A percentile compares a stretch with the other conserved stretches of the same genome.
These are phyloP conservation scores for Metopia argyrocephala DNA, from an alignment of 2,888 invertebrate genomes.

Conservation along the genomic window DNA sequence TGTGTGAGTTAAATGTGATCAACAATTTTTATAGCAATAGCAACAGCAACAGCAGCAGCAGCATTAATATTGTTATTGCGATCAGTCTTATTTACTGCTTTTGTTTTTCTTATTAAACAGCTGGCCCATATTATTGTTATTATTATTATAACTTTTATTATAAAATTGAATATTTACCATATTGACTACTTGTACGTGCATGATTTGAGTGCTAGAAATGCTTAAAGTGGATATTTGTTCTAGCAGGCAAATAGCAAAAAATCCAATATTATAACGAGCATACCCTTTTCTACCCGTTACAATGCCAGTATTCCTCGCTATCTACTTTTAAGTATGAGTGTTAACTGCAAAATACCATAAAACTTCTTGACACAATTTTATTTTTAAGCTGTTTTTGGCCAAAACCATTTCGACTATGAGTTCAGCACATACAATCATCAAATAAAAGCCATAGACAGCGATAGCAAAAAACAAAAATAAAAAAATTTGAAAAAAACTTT, in stretches of 20 bases:
- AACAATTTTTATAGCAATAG: constrained; percentile 56
- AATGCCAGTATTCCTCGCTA: neutral
- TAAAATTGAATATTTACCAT: constrained; percentile 41
- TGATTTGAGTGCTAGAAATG: constrained; percentile 34
- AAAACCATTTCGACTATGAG: neutral
- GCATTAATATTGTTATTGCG: neutral
- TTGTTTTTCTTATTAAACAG: constrained; percentile 36
- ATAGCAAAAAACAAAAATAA: constrained; percentile 24
- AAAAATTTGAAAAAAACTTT: neutral
- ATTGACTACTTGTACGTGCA: constrained; percentile 43
- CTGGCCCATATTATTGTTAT: constrained; percentile 35
- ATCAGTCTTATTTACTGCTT: constrained; percentile 11
- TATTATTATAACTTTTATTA: constrained; percentile 29
- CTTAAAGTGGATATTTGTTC: no score
- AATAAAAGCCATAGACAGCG: neutral
- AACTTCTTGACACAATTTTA: constrained; percentile 66
- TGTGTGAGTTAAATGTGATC: constrained; percentile 66
- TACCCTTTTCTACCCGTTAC: neutral
- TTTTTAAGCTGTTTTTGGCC: constrained; percentile 2
- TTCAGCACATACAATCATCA: constrained; percentile 16
- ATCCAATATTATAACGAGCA: no score
- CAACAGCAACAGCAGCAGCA: no score
- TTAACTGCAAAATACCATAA: constrained; percentile 61
- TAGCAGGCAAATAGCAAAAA: neutral
- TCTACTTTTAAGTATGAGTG: constrained; percentile 39